Conservation (phyloP, 1,140 invertebrate genomes). For the Drosophila bipectinata region DNA sequence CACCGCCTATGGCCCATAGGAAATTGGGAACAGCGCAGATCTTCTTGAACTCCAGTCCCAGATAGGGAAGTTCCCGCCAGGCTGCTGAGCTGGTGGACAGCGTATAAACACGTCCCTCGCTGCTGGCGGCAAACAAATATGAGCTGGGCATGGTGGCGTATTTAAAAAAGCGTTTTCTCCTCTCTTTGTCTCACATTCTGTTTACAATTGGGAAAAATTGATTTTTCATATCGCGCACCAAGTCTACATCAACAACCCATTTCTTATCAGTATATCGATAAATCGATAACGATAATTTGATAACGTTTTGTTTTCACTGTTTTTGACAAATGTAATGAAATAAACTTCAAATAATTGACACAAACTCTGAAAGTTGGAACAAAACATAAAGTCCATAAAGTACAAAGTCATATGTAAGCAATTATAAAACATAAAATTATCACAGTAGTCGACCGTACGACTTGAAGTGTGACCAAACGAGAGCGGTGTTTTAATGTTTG, state of each 20-base stretch:
- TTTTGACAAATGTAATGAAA: background rate
- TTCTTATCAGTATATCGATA: slow-evolving; percentile 15
- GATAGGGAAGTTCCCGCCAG: slow-evolving; percentile 93
- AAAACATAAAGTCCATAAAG: background rate
- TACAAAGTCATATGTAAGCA: background rate
- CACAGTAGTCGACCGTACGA: background rate
- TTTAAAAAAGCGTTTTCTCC: background rate
- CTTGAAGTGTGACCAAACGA: background rate
- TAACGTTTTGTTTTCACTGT: background rate
- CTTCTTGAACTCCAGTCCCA: slow-evolving; percentile 94
- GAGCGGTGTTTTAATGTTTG: background rate
- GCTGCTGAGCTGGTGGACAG: slow-evolving; percentile 90
- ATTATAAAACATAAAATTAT: background rate
- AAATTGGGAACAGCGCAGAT: slow-evolving; percentile 92
- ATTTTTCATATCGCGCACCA: slow-evolving; percentile 31
- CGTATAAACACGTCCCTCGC: slow-evolving; percentile 93
- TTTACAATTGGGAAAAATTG: slow-evolving; percentile 48
- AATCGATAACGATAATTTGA: background rate
- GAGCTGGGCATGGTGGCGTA: slow-evolving; percentile 87
- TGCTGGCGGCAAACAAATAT: slow-evolving; percentile 93
- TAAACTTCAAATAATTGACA: background rate
- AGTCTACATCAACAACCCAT: background rate
- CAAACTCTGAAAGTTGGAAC: background rate
- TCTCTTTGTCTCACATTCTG: slow-evolving; percentile 16
- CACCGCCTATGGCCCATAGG: slow-evolving; percentile 95